Conservation (phyloP, 1,140 invertebrate genomes). For the Drosophila obscura region DNA sequence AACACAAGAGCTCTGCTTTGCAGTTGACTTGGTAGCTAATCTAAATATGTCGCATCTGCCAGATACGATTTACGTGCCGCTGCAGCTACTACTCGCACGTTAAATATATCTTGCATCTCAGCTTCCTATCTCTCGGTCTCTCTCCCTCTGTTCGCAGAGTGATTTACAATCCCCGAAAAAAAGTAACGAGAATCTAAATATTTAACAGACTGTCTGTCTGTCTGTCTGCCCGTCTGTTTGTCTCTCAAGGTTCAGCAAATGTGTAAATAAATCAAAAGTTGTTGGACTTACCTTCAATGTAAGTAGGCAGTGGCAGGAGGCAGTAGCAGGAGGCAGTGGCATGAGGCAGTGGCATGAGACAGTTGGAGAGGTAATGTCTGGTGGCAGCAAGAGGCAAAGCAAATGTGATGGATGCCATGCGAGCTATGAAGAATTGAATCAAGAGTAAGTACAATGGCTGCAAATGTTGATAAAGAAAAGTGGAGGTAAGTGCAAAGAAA, state of each 20-base stretch:
- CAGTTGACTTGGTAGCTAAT: constrained; percentile 33
- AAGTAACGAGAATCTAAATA: constrained; percentile 39
- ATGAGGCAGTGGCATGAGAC: no score
- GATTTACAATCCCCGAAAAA: constrained; percentile 59
- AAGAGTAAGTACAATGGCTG: neutral
- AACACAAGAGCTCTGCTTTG: constrained; percentile 8
- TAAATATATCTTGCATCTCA: constrained; percentile 45
- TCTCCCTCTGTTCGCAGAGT: constrained; percentile 23
- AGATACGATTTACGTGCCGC: constrained; percentile 49
- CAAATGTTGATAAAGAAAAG: constrained; percentile 2
- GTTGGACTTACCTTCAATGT: constrained; percentile 33
- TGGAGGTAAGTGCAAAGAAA: neutral
- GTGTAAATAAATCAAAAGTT: constrained; percentile 53
- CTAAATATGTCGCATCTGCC: constrained; percentile 39
- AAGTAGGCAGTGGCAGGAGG: neutral
- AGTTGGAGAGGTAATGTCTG: neutral
- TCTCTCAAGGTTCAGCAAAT: constrained; percentile 48
- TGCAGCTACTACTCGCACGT: constrained; percentile 21
- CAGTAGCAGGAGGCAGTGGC: no score
- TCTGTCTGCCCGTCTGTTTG: constrained; percentile 33
- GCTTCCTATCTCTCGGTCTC: constrained; percentile 23
- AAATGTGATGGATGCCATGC: constrained; percentile 28
- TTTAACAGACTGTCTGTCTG: constrained; percentile 44
- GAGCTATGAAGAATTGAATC: constrained; percentile 29
- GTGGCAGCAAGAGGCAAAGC: neutral